Evolutionary conservation across 2,888 invertebrate genomes (phyloP), one percentile per base, ranked within the genome.

Genomic region (Torymus aiolomorphi): DNA sequence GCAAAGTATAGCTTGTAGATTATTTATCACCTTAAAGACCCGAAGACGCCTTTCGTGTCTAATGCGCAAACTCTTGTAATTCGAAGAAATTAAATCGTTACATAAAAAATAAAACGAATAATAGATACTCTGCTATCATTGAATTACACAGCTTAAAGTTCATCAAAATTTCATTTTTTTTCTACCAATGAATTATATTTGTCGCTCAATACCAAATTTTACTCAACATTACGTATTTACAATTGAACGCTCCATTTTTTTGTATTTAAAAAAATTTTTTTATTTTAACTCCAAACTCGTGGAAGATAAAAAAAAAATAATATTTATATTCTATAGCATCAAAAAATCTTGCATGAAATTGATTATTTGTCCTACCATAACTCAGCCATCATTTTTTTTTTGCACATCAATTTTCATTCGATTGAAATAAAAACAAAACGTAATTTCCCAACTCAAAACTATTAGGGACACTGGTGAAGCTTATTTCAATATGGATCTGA

Each of bases 1-100:
- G 95, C 95, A 95, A 95, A 96, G 95, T 95, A 95, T 95, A 95
- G 95, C 94, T 95, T 95, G 95, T 95, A 95, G 90, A 91, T 84
- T 76, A 63, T 71, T 69, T 72, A 67, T 73, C 63, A 74, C 62
- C n/a, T 62, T 52, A 63, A 78, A 69, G 62, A 54, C 63, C 2
- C 61, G 24, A 78, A 62, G 20, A 52, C 11, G 59, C 63, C 42
- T 54, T 57, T 66, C 24, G 51, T 59, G 18, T 66, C 18, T 49
- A n/a, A 24, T 62, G 3, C 24, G 20, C 63, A 24, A 56, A 74
- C 56, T 42, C 5, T 42, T 16, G 10, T 66, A 49, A 61, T 63
- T 69, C 49, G 8, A 74, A 73, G 12, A 51, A 70, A 70, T 14
- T 2, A 52, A 67, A 20, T 62, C 14, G 12, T 56, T 42, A 69